A percentile compares a stretch with the other conserved stretches of the same genome.
phyloP scores from a whole-genome alignment of 2,888 invertebrate species.

The Ariolimax columbianus region DNA sequence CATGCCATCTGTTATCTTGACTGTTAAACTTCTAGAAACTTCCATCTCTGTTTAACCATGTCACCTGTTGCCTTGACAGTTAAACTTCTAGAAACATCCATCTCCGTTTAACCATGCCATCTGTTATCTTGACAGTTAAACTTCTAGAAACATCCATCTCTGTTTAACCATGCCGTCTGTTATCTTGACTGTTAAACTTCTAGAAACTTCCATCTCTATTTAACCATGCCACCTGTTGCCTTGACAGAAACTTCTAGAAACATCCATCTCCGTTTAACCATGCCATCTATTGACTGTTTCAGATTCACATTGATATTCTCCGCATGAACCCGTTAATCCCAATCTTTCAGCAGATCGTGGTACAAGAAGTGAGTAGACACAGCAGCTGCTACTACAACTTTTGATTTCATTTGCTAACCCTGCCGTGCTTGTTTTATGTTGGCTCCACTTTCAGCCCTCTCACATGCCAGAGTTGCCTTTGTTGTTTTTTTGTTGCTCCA shows the following conservation, averaged over 20 bases:
- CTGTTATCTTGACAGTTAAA: too few species aligned
- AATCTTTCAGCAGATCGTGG: conserved; percentile 95
- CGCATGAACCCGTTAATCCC: conserved; percentile 98
- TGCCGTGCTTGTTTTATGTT: not conserved
- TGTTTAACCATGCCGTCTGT: not conserved
- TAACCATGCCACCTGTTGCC: too few species aligned
- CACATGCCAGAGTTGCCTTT: not conserved
- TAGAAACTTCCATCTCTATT: not conserved
- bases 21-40: too few species aligned
- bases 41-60: too few species aligned
- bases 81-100: too few species aligned
- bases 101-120: too few species aligned
- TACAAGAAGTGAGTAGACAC: conserved; percentile 82
- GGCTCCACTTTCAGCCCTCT: not conserved
- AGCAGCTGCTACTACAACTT: not conserved
- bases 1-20: too few species aligned
- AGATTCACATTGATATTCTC: conserved; percentile 99
- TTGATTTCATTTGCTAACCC: not conserved
- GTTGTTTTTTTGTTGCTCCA: too few species aligned
- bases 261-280: not conserved
- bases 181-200: not conserved
- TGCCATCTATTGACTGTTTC: conserved; percentile 59
- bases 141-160: too few species aligned
- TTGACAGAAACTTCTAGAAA: too few species aligned
- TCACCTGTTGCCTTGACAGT: too few species aligned